Percentiles rank a stretch among this genome's conserved stretches.
Conservation (phyloP, 1,140 invertebrate species). For the Myzus persicae region DNA sequence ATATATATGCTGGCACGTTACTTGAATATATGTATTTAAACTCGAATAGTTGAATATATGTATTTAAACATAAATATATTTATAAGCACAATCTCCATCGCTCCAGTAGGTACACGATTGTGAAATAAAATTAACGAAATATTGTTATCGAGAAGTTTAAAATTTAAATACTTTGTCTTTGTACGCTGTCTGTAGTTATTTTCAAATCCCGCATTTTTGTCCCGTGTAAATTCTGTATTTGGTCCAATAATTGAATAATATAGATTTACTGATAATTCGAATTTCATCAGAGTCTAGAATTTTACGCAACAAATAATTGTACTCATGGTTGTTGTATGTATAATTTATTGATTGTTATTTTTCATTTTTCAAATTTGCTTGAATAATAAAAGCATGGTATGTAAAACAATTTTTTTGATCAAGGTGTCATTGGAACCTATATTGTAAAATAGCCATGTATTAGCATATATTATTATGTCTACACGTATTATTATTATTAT, state of each 20-base stretch:
- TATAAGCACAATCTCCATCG: not conserved
- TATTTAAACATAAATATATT: not conserved
- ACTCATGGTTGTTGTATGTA: not conserved
- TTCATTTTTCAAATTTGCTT: not conserved
- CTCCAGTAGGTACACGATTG: not conserved
- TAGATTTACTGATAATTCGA: not conserved
- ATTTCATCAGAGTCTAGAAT: not conserved
- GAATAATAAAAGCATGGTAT: slow-evolving; percentile 3
- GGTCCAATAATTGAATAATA: slow-evolving; percentile 1
- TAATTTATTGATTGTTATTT: slow-evolving; percentile 17
- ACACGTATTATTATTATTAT: slow-evolving; percentile 22
- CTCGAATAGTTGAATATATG: not conserved
- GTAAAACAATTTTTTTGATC: not conserved
- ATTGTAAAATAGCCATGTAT: not conserved
- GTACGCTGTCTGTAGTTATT: not conserved
- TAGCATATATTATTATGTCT: slow-evolving; percentile 10
- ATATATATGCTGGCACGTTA: not conserved
- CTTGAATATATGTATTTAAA: not conserved
- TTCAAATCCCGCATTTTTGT: not conserved
- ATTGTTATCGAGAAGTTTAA: not conserved
- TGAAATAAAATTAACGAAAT: not conserved
- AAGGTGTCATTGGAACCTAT: not conserved
- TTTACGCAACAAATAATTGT: not conserved
- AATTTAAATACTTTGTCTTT: slow-evolving; percentile 22
- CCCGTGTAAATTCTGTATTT: not conserved